These are phyloP conservation scores for Triops cancriformis DNA, from an alignment of 1,140 invertebrate genomes.

Conservation along the genomic window DNA sequence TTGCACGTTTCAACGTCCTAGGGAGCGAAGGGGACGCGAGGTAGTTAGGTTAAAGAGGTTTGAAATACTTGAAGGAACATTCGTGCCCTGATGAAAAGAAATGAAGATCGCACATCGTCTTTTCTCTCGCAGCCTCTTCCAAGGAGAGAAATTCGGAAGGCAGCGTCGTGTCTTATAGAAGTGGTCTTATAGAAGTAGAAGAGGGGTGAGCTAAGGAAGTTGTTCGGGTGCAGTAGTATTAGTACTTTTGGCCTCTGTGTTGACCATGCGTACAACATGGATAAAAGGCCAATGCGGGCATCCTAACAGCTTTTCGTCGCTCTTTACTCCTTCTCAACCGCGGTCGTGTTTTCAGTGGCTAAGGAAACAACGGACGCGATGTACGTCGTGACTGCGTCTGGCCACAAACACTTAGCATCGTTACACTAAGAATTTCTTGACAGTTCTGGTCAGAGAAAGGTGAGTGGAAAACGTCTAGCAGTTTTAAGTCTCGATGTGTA, in stretches of 20 bases:
- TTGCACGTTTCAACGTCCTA: neutral
- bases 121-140: neutral
- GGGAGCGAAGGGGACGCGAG: neutral
- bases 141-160: neutral
- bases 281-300: neutral
- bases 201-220: neutral
- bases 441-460: neutral
- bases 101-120: neutral
- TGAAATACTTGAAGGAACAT: neutral
- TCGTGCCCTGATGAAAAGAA: neutral
- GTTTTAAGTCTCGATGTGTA: too few species aligned
- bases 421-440: neutral
- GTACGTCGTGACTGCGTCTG: neutral
- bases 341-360: neutral
- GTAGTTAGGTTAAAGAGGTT: neutral
- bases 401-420: neutral
- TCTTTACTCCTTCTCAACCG: neutral
- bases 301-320: neutral
- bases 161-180: neutral
- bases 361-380: neutral
- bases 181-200: neutral
- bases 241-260: neutral
- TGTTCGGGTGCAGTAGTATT: neutral
- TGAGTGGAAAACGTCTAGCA: too few species aligned
- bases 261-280: neutral